Base-by-base conservation (phyloP, 1,140 invertebrate genomes). In the Pachypeltis micranthus region DNA sequence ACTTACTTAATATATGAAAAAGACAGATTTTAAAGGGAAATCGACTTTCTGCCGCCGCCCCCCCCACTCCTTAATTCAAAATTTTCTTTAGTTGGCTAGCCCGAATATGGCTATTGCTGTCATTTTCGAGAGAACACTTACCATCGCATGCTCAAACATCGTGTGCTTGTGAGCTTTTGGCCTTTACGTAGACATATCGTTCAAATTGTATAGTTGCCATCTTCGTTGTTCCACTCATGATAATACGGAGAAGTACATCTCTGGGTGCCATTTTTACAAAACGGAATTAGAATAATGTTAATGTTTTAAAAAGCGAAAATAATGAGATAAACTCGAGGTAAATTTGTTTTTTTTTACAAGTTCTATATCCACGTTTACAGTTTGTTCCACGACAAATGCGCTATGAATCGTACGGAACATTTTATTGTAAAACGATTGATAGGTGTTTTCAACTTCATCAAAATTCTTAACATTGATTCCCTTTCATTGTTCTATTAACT, bases 251-350 rank as follows among this genome's bases (percentile, higher is more conserved):
- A 47, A 19, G 44, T 61, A 26, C 34, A 51, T 44, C 59, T 61
- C 59, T 51, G 59, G 59, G 59, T 61, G 59, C 59, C 61, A 62
- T 56, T 31, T 55, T 28, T 54, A 26, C 21, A 7, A 39, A 39
- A 39, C n/a, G 7, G 34, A 39, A 39, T n/a, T 10, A 39, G n/a
- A n/a, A 39, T 10, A 39, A 39, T 39, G 7, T 39, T 39, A 47
- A 26, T 47, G n/a, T 62, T 56, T 39, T 55, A 34, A n/a, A n/a
- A n/a, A n/a, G n/a, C n/a, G n/a, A n/a, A n/a, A n/a, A n/a, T n/a
- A n/a, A n/a, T n/a, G n/a, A n/a, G n/a, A n/a, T n/a, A n/a, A n/a
- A n/a, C n/a, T n/a, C n/a, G n/a, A n/a, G n/a, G n/a, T n/a, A n/a
- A n/a, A n/a, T n/a, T n/a, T n/a, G n/a, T 27, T 44, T 28, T 21